Base-by-base conservation (phyloP, 2,888 invertebrate species). In the Koerneria pararmatus region DNA sequence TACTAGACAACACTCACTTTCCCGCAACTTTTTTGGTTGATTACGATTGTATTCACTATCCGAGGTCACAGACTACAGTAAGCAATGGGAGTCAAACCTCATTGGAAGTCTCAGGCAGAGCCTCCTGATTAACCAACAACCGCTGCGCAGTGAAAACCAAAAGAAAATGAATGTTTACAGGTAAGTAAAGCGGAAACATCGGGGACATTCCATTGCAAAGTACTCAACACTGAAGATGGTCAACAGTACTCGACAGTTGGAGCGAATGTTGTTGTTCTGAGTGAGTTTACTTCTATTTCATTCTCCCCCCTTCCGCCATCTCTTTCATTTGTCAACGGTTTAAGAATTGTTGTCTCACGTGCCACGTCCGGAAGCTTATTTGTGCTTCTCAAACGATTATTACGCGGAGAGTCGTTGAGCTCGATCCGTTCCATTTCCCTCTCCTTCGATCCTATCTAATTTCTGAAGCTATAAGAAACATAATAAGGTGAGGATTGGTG, bases 151-250 rank as follows among this genome's bases (percentile, higher is more conserved):
- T n/a, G n/a, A 41, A 11, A 41, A 41, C 46, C 46, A 11, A 41
- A n/a, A 41, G 11, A 15, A 11, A 11, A 41, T 41, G 46, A 41
- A 22, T 22, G 32, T 54, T 60, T 56, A 8, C 63, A 72, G 64
- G 68, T 76, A 22, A 63, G 68, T 11, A 68, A 69, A 8, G 64
- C 64, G 24, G 66, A 63, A 56, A 74, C 74, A 0, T 72, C 74
- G 49, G 76, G 76, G 48, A 68, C 69, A 22, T 76, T 71, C 60
- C 73, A 76, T 86, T 95, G 93, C 72, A 80, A 80, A 65, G 77
- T 85, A 46, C 85, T 90, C 90, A 72, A 89, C 90, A 81, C 91
- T 90, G 87, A 91, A 89, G 71, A 90, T 88, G 83, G 83, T 8
- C 74, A 76, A 5, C 82, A 83, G 54, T 70, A 77, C 35, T 76